Evolutionary conservation across 2,888 invertebrate genomes (phyloP).

Genomic region (Molanna angustata): DNA sequence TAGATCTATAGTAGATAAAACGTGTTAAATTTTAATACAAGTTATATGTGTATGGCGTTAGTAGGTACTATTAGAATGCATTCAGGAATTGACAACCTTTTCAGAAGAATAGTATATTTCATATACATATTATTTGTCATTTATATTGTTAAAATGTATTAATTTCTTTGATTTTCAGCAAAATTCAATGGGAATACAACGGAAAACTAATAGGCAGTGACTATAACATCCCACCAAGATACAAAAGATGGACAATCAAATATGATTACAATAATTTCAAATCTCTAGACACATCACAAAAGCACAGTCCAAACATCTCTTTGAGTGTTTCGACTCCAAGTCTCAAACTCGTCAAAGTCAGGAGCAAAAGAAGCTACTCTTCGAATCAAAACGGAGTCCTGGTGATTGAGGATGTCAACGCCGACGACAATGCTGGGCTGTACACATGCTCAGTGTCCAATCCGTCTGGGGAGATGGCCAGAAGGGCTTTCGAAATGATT

Average conservation of each 20-base stretch:
- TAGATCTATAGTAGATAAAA: too few relatives aligned
- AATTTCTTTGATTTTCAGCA: slow-evolving; percentile 41
- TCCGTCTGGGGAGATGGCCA: slow-evolving; percentile 72
- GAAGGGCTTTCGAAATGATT: slow-evolving; percentile 67
- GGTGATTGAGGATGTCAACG: slow-evolving; percentile 59
- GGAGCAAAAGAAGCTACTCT: slow-evolving; percentile 31
- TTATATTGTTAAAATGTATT: too few relatives aligned
- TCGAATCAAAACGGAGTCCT: slow-evolving; percentile 56
- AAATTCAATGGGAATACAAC: slow-evolving; percentile 51
- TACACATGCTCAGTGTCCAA: slow-evolving; percentile 78
- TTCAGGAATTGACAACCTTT: too few relatives aligned
- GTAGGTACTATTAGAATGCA: too few relatives aligned
- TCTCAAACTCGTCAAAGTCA: not conserved
- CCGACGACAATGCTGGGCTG: slow-evolving; percentile 66
- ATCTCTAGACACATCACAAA: not conserved
- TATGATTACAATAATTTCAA: not conserved
- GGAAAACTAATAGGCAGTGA: slow-evolving; percentile 18
- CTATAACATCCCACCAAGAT: slow-evolving; percentile 12
- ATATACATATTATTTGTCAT: too few relatives aligned
- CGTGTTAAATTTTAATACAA: too few relatives aligned
- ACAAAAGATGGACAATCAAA: not conserved
- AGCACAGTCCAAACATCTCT: not conserved
- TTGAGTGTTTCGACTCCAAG: not conserved
- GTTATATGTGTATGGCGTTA: too few relatives aligned
- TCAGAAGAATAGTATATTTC: too few relatives aligned